Evolutionary conservation across 64 coral and sea anemone genomes (phyloP).

Genomic region (Montipora efflorescens): DNA sequence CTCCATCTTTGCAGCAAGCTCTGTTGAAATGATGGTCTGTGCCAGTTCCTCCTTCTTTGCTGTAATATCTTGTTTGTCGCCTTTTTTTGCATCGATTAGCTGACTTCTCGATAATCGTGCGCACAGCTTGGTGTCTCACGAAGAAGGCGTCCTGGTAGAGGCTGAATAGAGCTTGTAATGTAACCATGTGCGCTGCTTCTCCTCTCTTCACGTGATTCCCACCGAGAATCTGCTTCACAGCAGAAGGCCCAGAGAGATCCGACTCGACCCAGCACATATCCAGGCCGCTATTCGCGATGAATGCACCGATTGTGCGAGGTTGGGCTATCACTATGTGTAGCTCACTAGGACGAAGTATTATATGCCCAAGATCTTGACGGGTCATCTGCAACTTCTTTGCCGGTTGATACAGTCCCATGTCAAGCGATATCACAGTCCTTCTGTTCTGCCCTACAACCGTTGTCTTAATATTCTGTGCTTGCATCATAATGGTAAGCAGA

Average conservation of each 20-base stretch:
- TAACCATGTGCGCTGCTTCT: slow-evolving; percentile 57
- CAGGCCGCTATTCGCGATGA: slow-evolving; percentile 52
- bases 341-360: slow-evolving; percentile 46
- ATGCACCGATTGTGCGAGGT: slow-evolving; percentile 44
- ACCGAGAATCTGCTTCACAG: neutral
- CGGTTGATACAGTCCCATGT: slow-evolving; percentile 39
- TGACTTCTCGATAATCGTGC: slow-evolving; percentile 15
- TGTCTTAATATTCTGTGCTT: no score
- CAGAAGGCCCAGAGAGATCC: neutral
- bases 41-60: slow-evolving; percentile 35
- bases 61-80: slow-evolving; percentile 35
- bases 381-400: slow-evolving; percentile 52
- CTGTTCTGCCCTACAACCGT: no score
- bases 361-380: slow-evolving; percentile 44
- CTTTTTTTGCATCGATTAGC: slow-evolving; percentile 32
- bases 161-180: slow-evolving; percentile 53
- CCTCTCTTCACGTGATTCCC: slow-evolving; percentile 10
- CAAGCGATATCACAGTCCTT: slow-evolving; percentile 32
- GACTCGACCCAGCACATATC: slow-evolving; percentile 62
- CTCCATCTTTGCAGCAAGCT: slow-evolving; percentile 66
- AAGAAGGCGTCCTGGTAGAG: slow-evolving; percentile 63
- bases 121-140: slow-evolving; percentile 13
- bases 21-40: slow-evolving; percentile 37
- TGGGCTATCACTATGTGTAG: slow-evolving; percentile 48
- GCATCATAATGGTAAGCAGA: no score